Base-by-base conservation (phyloP, 1,140 invertebrate genomes). In the Patella vulgata region DNA sequence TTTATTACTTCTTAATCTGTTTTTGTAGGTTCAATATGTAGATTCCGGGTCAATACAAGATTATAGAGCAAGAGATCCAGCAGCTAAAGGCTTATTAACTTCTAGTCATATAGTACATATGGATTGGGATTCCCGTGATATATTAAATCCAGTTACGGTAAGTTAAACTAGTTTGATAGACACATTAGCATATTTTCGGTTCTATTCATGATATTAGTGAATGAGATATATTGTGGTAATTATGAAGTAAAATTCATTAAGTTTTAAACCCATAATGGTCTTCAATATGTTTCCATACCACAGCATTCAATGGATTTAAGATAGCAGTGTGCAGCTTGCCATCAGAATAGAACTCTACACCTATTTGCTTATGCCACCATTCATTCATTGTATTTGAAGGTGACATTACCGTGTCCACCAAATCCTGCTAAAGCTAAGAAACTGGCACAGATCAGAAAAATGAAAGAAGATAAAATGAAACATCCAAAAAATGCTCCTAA, bases 401-500 rank as follows among this genome's bases (percentile, higher is more conserved):
- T 78, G 28, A 75, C 68, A 11, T 25, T 78, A 1, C 68, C 74
- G 3, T 68, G 67, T 42, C 74, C 76, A 2, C 68, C 76, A 6
- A 78, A 78, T 47, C 76, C 76, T 1, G 69, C 67, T 19, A 75
- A 75, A 52, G 72, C 70, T 9, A 74, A 74, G 62, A 83, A 83
- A 47, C 60, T 78, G 21, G 80, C 80, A 1, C 71, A 71, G 19
- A 71, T 77, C 48, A 68, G 74, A 50, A 77, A 79, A 46, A 42
- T 75, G 19, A 82, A 82, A 53, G 79, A 81, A 43, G 79, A 77
- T 25, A 77, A 78, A 58, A 80, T 79, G 77, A 81, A 80, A 46
- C 40, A 73, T 5, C 70, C 78, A 2, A 27, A 30, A 50, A 44
- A 17, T 27, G 48, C 21, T 40, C 27, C 51, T 23, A 17, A 42